Evolutionary conservation across 1,140 invertebrate species (phyloP).

Genomic region (Bombus waltoni): DNA sequence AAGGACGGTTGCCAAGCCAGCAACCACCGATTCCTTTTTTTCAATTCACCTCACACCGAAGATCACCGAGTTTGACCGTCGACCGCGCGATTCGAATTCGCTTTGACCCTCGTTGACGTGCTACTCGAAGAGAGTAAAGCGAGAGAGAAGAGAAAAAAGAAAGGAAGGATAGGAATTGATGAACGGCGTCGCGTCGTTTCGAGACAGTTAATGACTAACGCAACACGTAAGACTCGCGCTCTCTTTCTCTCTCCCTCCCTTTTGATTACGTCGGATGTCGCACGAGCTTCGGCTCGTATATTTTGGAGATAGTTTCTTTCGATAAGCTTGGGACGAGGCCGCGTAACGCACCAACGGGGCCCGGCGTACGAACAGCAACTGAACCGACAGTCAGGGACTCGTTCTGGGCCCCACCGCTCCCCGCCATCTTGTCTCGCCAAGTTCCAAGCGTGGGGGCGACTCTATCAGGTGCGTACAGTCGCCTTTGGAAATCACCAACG

Average conservation of each 20-base stretch:
- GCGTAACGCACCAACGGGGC: constrained; percentile 76
- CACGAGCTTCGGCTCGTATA: neutral
- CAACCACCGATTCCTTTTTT: neutral
- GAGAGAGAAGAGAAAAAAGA: constrained; percentile 6
- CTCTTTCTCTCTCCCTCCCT: constrained; percentile 34
- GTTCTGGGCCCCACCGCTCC: constrained; percentile 74
- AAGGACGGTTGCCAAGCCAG: neutral
- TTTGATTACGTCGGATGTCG: neutral
- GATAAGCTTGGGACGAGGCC: constrained; percentile 30
- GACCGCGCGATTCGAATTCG: constrained; percentile 12
- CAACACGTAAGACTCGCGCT: constrained; percentile 15
- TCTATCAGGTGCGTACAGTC: constrained; percentile 63
- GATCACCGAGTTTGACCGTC: neutral
- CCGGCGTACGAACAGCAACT: constrained; percentile 76
- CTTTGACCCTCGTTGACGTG: neutral
- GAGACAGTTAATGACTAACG: neutral
- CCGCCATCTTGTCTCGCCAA: constrained; percentile 71
- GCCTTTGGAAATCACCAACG: constrained; percentile 38
- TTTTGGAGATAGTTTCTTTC: neutral
- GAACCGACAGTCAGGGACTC: constrained; percentile 66
- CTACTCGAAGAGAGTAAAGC: constrained; percentile 1
- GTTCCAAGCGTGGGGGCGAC: constrained; percentile 41
- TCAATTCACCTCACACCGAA: constrained; percentile 21
- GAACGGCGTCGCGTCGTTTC: constrained; percentile 14
- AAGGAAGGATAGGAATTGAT: constrained; percentile 14